Evolutionary conservation across 1,140 invertebrate genomes (phyloP).

Genomic region (Papilio machaon): DNA sequence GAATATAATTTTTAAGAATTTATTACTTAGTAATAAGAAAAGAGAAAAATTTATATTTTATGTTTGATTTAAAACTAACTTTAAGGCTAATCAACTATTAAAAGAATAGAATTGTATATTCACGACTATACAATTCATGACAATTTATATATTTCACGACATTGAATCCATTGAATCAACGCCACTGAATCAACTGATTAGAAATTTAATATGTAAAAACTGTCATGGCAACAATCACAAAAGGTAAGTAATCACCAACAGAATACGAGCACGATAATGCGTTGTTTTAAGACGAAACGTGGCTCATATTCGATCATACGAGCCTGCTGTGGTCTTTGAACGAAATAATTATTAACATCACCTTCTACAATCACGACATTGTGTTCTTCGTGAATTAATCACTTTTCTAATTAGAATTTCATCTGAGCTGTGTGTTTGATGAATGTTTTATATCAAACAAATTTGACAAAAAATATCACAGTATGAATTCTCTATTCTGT

Average conservation of each 20-base stretch:
- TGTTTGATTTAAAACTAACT: too few species aligned
- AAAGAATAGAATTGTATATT: too few species aligned
- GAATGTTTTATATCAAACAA: too few species aligned
- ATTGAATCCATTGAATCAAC: not conserved
- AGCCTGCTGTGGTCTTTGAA: not conserved
- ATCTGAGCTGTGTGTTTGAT: too few species aligned
- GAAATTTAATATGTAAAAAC: not conserved
- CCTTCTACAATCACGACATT: not conserved
- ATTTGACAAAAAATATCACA: too few species aligned
- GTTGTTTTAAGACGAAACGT: constrained; percentile 18
- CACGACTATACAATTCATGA: too few species aligned
- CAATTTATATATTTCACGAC: too few species aligned
- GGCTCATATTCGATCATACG: constrained; percentile 16
- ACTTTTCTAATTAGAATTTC: not conserved
- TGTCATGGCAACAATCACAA: constrained; percentile 3
- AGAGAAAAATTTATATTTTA: too few species aligned
- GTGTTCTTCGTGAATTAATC: not conserved
- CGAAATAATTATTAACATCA: constrained; percentile 14
- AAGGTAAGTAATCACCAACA: not conserved
- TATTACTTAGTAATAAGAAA: too few species aligned
- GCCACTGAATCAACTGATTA: not conserved
- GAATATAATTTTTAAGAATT: too few species aligned
- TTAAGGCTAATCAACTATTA: too few species aligned
- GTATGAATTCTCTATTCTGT: too few species aligned
- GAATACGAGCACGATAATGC: constrained; percentile 1